Percentiles rank a stretch among this genome's conserved stretches.
Evolutionary conservation across 2,797 vertebrate species (phyloP).

Genomic region (Acanthurus lineatus): DNA sequence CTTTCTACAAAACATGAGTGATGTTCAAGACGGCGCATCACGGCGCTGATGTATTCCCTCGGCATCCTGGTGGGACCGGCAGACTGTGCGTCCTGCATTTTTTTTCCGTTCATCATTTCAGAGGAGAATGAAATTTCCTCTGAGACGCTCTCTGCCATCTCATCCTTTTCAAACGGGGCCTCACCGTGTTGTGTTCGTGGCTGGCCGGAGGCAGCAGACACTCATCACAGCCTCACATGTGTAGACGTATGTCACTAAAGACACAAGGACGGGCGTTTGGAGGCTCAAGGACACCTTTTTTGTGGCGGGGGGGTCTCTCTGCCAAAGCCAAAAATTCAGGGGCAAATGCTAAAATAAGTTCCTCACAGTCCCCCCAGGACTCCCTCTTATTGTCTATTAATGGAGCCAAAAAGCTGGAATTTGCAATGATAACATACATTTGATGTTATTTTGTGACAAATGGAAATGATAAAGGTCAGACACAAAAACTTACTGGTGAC

Average conservation of each 20-base stretch:
- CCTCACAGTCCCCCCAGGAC: not conserved
- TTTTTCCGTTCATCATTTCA: conserved; percentile 63
- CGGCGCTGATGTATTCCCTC: conserved; percentile 34
- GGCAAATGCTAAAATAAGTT: conserved; percentile 18
- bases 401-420: not conserved
- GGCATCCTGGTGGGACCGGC: conserved; percentile 36
- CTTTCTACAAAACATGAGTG: conserved; percentile 50
- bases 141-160: conserved; percentile 52
- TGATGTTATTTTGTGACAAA: not conserved
- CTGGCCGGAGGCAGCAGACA: conserved; percentile 52
- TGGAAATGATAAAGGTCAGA: not conserved
- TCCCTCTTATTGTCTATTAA: not conserved
- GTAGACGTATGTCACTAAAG: conserved; percentile 62
- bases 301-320: not conserved
- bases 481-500: not conserved
- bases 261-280: conserved; percentile 34
- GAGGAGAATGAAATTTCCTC: conserved; percentile 56
- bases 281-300: conserved; percentile 55
- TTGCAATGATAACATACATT: not conserved
- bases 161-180: conserved; percentile 47
- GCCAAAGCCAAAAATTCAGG: conserved; percentile 19
- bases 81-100: conserved; percentile 27
- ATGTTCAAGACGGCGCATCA: conserved; percentile 23
- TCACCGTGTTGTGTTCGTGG: conserved; percentile 43
- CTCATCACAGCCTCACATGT: conserved; percentile 53